These are phyloP conservation scores for Punctoribates punctum DNA, from an alignment of 2,888 invertebrate genomes.

Conservation along the genomic window DNA sequence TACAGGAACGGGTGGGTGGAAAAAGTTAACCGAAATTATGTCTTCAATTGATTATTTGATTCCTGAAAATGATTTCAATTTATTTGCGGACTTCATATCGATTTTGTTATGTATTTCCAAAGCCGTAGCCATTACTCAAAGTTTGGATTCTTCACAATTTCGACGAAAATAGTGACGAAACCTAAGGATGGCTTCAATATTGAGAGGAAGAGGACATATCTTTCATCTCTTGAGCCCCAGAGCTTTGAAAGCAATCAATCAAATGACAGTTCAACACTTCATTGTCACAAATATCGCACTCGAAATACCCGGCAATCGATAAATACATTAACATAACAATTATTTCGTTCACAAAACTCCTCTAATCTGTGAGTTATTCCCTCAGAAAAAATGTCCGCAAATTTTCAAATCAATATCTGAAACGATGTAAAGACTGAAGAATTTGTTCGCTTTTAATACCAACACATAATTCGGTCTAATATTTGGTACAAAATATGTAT, in stretches of 20 bases:
- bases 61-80: too few species aligned
- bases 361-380: too few species aligned
- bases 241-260: slow-evolving; percentile 30
- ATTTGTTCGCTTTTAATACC: background rate
- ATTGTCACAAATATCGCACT: slow-evolving; percentile 1
- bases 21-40: too few species aligned
- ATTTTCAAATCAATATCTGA: background rate
- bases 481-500: background rate
- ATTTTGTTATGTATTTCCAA: too few species aligned
- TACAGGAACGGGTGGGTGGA: too few species aligned
- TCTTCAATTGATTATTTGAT: too few species aligned
- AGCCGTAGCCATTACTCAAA: too few species aligned
- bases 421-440: too few species aligned
- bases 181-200: background rate
- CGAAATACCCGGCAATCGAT: slow-evolving; percentile 1
- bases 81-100: too few species aligned
- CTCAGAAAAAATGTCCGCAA: background rate
- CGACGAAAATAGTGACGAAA: background rate
- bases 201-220: slow-evolving; percentile 27
- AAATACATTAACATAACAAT: slow-evolving; percentile 25
- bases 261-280: slow-evolving; percentile 22
- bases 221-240: slow-evolving; percentile 22
- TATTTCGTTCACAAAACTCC: background rate
- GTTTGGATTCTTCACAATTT: background rate
- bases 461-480: background rate